Evolutionary conservation across 2,888 invertebrate species (phyloP).

Genomic region (Epinotia demarniana): DNA sequence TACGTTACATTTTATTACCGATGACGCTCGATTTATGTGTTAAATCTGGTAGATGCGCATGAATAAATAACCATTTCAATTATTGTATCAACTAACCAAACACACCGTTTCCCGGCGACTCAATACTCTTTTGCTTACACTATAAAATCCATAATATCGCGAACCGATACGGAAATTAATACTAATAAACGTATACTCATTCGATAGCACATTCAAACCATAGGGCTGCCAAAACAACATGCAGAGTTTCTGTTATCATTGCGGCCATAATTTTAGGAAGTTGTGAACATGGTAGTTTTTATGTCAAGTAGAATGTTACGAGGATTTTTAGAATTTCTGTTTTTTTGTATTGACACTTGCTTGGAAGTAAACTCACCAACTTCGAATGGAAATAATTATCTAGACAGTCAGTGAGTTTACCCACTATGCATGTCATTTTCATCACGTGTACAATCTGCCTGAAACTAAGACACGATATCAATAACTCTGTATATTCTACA

Average conservation of each 20-base stretch:
- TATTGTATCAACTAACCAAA: background rate
- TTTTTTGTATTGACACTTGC: background rate
- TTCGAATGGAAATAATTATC: background rate
- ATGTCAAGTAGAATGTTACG: background rate
- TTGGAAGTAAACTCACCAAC: background rate
- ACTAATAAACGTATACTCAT: conserved; percentile 44
- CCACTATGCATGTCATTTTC: background rate
- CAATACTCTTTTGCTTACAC: background rate
- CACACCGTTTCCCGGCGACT: background rate
- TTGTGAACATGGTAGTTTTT: conserved; percentile 19
- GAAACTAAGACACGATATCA: conserved; percentile 49
- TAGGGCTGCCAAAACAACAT: conserved; percentile 81
- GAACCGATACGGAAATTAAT: conserved; percentile 20
- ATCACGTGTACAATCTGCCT: conserved; percentile 48
- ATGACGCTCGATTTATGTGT: background rate
- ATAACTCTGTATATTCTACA: conserved; percentile 52
- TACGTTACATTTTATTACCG: background rate
- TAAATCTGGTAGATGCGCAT: background rate
- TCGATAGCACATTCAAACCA: conserved; percentile 54
- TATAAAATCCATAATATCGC: background rate
- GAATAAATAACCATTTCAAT: background rate
- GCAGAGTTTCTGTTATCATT: conserved; percentile 61
- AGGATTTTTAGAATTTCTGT: background rate
- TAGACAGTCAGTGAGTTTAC: background rate
- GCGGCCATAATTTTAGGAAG: conserved; percentile 34